Conservation (phyloP, 1,140 invertebrate genomes). For the Adoxophyes honmai region DNA sequence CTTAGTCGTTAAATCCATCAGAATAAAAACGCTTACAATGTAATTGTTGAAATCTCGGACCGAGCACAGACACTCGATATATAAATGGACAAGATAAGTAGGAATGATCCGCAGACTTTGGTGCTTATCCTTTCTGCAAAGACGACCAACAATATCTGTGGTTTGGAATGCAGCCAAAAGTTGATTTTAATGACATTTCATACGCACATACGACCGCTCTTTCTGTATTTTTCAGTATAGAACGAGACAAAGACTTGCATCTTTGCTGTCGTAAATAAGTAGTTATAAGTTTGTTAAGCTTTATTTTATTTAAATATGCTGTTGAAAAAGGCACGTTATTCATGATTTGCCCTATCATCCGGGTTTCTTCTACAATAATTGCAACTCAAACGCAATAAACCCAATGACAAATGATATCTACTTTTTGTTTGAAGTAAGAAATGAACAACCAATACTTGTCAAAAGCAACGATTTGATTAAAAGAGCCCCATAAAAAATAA, state of each 20-base stretch:
- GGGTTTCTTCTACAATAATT: too few relatives aligned
- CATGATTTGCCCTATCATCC: too few relatives aligned
- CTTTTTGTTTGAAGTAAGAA: too few relatives aligned
- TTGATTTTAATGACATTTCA: conserved; percentile 73
- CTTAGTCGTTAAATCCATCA: background rate
- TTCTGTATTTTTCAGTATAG: conserved; percentile 38
- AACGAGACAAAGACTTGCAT: conserved; percentile 1
- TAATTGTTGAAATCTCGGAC: background rate
- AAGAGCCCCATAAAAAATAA: background rate
- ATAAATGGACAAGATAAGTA: conserved; percentile 31
- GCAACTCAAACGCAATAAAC: too few relatives aligned
- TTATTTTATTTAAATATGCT: background rate
- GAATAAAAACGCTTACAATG: background rate
- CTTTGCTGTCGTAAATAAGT: background rate
- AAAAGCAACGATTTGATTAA: background rate
- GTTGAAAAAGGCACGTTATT: too few relatives aligned
- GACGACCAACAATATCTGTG: conserved; percentile 65
- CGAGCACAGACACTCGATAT: background rate
- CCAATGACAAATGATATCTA: too few relatives aligned
- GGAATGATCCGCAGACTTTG: conserved; percentile 34
- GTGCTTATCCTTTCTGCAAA: conserved; percentile 53
- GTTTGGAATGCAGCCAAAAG: conserved; percentile 62
- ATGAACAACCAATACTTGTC: too few relatives aligned
- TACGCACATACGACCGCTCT: conserved; percentile 58
- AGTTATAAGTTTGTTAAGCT: background rate